Evolutionary conservation across 2,888 invertebrate species (phyloP), one percentile per base, ranked within the genome.

Genomic region (Odontocerum albicorne): DNA sequence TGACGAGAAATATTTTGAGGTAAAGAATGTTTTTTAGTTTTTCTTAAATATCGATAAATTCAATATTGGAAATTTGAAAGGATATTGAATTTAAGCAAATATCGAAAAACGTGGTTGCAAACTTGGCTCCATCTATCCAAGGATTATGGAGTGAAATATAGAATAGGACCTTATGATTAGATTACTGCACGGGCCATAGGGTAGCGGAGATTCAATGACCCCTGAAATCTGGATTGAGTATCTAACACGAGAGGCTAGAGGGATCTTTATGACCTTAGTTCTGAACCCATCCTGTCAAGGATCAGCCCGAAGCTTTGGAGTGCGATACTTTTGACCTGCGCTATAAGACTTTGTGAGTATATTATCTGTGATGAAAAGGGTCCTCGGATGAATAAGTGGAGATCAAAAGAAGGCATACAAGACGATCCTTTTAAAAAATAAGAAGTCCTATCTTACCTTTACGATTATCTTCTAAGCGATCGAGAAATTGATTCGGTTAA

Each of bases 101-200:
- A 40, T 40, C 17, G 40, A 40, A 40, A 4, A 40, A 40, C 13
- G 3, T 21, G 8, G 13, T 17, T 17, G 16, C 8, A 12, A 4
- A 21, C n/a, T 27, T 49, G 32, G 42, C 22, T 32, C 50, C 53
- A 56, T 56, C 52, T 49, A 59, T 56, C 56, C 43, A 15, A 38
- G 60, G 60, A 60, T 60, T 60, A 60, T 50, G 51, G 60, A 35
- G 55, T 52, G 52, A 57, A 54, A 57, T 57, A 60, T 60, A 57
- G 54, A 47, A 43, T 39, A 47, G 36, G 39, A 53, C 50, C 53
- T 49, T 55, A 55, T 60, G 60, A 60, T 60, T 60, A 60, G 57
- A 56, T 60, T 57, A 51, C 44, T 42, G 49, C 32, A 47, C 51
- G 57, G 57, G 52, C 49, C 57, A 55, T 49, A 50, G 60, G 55